Evolutionary conservation across 2,888 invertebrate species (phyloP).

Genomic region (Hemistola chrysoprasaria): DNA sequence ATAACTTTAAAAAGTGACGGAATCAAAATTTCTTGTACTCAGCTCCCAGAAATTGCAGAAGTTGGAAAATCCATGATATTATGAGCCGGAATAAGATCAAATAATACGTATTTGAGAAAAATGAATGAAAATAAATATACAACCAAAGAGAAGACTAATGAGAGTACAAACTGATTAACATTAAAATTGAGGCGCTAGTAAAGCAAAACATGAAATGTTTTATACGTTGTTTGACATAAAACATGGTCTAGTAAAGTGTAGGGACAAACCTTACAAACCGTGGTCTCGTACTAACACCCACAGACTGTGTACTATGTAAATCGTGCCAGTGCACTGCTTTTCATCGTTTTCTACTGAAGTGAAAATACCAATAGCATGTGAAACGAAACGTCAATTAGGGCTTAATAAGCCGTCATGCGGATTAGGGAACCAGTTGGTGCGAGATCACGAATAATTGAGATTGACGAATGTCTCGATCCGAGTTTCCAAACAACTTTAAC

Average conservation of each 20-base stretch:
- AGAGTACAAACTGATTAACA: too few species aligned
- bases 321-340: constrained; percentile 43
- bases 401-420: constrained; percentile 42
- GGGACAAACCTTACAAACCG: too few species aligned
- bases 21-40: too few species aligned
- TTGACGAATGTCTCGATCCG: constrained; percentile 32
- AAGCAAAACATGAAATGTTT: too few species aligned
- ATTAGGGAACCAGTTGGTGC: constrained; percentile 26
- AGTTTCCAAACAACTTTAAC: constrained; percentile 6
- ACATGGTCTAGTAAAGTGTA: constrained; percentile 1
- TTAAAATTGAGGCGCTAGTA: too few species aligned
- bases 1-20: too few species aligned
- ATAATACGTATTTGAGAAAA: too few species aligned
- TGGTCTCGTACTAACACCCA: constrained; percentile 26
- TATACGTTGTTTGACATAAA: constrained; percentile 3
- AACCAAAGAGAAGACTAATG: too few species aligned
- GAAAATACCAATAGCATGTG: constrained; percentile 51
- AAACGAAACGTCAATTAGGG: constrained; percentile 49
- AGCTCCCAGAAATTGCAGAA: too few species aligned
- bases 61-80: too few species aligned
- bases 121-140: too few species aligned
- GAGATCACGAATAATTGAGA: constrained; percentile 34
- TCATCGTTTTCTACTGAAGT: constrained; percentile 44
- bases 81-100: too few species aligned
- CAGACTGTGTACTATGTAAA: constrained; percentile 39